Conservation (phyloP, 2,113 vertebrate species). For the Cathartes aura region DNA sequence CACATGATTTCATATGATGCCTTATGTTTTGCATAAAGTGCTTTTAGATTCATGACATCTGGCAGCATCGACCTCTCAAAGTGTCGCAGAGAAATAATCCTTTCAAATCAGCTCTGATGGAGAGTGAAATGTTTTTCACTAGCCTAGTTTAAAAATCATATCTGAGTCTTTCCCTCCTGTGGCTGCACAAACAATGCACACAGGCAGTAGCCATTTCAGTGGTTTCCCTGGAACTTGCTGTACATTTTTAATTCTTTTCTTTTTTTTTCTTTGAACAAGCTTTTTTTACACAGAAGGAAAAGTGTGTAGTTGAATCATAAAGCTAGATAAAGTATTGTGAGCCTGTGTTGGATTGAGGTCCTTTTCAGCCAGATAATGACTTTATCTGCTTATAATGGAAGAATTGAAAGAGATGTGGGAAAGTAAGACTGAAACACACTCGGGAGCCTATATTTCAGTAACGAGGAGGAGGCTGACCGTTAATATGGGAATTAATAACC, state of each 20-base stretch:
- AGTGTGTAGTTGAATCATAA: conserved; percentile 23
- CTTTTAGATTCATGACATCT: neutral
- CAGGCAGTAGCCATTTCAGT: conserved; percentile 15
- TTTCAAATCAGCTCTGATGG: neutral
- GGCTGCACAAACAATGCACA: neutral
- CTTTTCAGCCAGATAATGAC: conserved; percentile 35
- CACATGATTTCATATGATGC: neutral
- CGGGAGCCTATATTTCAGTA: neutral
- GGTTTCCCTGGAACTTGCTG: neutral
- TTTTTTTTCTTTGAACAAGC: neutral
- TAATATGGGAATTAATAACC: conserved; percentile 39
- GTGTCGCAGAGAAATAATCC: neutral
- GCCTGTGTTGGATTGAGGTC: neutral
- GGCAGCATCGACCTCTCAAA: neutral
- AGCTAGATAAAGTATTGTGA: neutral
- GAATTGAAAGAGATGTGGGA: conserved; percentile 33
- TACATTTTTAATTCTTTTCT: neutral
- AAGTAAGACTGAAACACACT: conserved; percentile 9
- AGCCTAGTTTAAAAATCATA: neutral
- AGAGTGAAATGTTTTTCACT: neutral
- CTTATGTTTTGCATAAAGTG: neutral
- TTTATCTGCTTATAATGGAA: conserved; percentile 43
- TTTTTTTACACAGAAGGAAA: neutral
- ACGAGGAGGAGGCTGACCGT: neutral
- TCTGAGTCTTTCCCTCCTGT: neutral